Conservation (phyloP, 23 tunicate genomes). For the Botrylloides violaceus region DNA sequence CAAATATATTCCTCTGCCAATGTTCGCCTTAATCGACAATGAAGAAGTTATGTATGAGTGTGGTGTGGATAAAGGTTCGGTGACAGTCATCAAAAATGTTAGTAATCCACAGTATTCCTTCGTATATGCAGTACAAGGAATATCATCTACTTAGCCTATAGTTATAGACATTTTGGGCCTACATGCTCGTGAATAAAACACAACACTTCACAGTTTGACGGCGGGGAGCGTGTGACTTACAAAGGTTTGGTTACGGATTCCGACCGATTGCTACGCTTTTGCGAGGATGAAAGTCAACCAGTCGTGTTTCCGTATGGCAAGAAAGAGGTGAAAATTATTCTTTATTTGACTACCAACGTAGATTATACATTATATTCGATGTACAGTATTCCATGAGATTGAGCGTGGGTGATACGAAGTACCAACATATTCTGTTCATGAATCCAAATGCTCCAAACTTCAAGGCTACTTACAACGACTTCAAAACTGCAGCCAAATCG, state of each 20-base stretch:
- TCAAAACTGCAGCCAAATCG: constrained; percentile 56
- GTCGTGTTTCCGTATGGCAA: constrained; percentile 38
- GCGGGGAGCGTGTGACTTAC: constrained; percentile 39
- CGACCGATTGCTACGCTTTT: constrained; percentile 46
- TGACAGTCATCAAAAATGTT: constrained; percentile 42
- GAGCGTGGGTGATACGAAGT: background rate
- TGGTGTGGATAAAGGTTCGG: constrained; percentile 38
- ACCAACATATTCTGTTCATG: constrained; percentile 72
- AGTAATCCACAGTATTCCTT: background rate
- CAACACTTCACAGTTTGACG: constrained; percentile 49
- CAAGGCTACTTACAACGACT: constrained; percentile 35
- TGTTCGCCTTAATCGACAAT: constrained; percentile 74
- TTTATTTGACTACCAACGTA: background rate
- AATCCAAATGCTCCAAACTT: constrained; percentile 34
- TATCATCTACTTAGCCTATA: too few species aligned
- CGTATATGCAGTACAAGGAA: too few species aligned
- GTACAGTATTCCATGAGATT: constrained; percentile 9
- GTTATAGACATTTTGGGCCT: too few species aligned
- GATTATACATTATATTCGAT: too few species aligned
- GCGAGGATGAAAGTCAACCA: constrained; percentile 54
- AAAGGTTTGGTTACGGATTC: constrained; percentile 35
- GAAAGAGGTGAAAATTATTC: constrained; percentile 23
- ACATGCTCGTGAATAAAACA: too few species aligned
- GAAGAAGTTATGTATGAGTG: constrained; percentile 41
- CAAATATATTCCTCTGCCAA: constrained; percentile 50